A percentile compares a stretch with the other conserved stretches of the same genome.
Conservation (phyloP, 2,888 invertebrate species). For the Ectobius pallidus region DNA sequence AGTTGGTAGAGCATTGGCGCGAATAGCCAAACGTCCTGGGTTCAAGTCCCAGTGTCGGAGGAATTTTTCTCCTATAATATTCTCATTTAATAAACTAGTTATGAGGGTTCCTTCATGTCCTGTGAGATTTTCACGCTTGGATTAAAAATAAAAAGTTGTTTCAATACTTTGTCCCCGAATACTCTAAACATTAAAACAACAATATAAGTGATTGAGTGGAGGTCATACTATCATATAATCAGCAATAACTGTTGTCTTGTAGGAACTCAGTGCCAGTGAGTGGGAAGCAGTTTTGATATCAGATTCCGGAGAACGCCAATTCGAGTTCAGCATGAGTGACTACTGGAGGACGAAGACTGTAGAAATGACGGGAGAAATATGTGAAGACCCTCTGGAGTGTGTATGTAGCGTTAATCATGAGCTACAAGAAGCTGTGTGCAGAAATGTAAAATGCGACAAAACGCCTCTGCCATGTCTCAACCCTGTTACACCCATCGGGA, state of each 20-base stretch:
- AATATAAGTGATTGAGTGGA: too few species aligned
- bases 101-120: too few species aligned
- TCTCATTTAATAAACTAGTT: too few species aligned
- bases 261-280: conserved; percentile 24
- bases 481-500: conserved; percentile 51
- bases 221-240: neutral
- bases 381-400: neutral
- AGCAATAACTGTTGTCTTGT: neutral
- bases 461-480: conserved; percentile 46
- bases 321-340: conserved; percentile 12
- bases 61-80: too few species aligned
- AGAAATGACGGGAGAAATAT: neutral
- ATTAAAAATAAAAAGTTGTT: too few species aligned
- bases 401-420: neutral
- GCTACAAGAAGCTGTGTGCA: conserved; percentile 11
- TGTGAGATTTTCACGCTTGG: too few species aligned
- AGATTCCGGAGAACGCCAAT: conserved; percentile 26
- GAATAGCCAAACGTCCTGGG: too few species aligned
- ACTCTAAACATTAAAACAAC: too few species aligned
- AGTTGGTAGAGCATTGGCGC: too few species aligned
- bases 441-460: neutral
- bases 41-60: too few species aligned
- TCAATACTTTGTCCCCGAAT: too few species aligned
- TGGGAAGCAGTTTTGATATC: conserved; percentile 21
- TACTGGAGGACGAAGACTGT: neutral